These are phyloP conservation scores for roundworm (Caenorhabditis elegans) DNA, from an alignment of 1,140 invertebrate species.

Conservation along the genomic window DNA sequence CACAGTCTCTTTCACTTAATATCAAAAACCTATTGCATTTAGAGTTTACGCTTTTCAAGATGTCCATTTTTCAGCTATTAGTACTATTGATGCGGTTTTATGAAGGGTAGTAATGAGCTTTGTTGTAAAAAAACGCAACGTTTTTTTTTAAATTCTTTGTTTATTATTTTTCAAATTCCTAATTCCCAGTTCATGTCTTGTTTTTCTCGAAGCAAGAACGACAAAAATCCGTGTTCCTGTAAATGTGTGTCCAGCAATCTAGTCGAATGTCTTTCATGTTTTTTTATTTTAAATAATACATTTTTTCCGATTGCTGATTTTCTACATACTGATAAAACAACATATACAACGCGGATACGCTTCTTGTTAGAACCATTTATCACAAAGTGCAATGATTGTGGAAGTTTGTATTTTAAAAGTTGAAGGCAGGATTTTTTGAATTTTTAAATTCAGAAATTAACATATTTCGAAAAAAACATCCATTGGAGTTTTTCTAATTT, in stretches of 20 bases:
- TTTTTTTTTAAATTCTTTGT: neutral
- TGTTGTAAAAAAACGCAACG: neutral
- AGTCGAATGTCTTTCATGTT: slow-evolving; percentile 5
- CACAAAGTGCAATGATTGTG: no score
- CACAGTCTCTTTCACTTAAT: neutral
- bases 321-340: neutral
- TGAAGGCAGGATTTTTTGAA: no score
- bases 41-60: neutral
- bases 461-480: no score
- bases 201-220: neutral
- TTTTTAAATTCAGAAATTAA: no score
- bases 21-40: neutral
- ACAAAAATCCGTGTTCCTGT: neutral
- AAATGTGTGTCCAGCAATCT: slow-evolving; percentile 4
- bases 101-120: slow-evolving; percentile 11
- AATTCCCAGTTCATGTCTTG: no score
- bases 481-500: no score
- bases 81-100: neutral
- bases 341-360: no score
- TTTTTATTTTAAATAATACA: neutral
- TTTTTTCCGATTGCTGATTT: neutral
- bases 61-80: neutral
- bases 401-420: no score
- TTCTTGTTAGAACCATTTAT: no score
- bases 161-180: no score